Conservation (phyloP, 1,140 invertebrate genomes). For the Kradibia gibbosae region DNA sequence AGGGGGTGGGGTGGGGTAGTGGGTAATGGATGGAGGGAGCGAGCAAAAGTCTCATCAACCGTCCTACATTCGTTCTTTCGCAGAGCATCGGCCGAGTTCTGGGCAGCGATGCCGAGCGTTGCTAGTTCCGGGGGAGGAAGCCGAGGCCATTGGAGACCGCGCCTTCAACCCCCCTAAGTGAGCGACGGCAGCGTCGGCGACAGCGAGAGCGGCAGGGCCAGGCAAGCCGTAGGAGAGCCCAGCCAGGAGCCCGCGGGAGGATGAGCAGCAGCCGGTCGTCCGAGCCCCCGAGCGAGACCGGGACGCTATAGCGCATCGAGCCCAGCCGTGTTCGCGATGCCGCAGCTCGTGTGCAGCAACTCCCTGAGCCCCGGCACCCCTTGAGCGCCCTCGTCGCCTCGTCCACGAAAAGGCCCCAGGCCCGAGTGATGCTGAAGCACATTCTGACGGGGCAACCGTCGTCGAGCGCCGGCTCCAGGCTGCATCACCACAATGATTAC, state of each 20-base stretch:
- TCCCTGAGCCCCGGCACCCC: constrained; percentile 58
- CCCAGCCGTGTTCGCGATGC: constrained; percentile 42
- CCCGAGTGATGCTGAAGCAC: constrained; percentile 72
- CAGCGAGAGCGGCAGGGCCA: neutral
- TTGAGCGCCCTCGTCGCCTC: constrained; percentile 12
- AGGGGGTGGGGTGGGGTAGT: no score
- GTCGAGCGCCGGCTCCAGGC: constrained; percentile 65
- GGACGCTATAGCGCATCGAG: no score
- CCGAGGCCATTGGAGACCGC: constrained; percentile 49
- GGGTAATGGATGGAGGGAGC: no score
- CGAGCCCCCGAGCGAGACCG: neutral
- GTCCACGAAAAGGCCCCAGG: constrained; percentile 1
- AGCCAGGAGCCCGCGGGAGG: neutral
- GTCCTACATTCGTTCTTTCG: constrained; percentile 48
- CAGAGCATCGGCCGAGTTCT: constrained; percentile 56
- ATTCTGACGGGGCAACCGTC: constrained; percentile 72
- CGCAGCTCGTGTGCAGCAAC: constrained; percentile 60
- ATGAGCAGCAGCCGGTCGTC: neutral
- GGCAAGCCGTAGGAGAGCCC: neutral
- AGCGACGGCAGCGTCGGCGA: neutral
- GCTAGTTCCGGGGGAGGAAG: constrained; percentile 22
- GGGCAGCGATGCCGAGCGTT: constrained; percentile 61
- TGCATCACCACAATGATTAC: constrained; percentile 54
- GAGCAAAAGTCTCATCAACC: no score
- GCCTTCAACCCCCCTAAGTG: constrained; percentile 59